Evolutionary conservation across 2,888 invertebrate genomes (phyloP), one percentile per base, ranked within the genome.

Genomic region (Melanchra persicariae): DNA sequence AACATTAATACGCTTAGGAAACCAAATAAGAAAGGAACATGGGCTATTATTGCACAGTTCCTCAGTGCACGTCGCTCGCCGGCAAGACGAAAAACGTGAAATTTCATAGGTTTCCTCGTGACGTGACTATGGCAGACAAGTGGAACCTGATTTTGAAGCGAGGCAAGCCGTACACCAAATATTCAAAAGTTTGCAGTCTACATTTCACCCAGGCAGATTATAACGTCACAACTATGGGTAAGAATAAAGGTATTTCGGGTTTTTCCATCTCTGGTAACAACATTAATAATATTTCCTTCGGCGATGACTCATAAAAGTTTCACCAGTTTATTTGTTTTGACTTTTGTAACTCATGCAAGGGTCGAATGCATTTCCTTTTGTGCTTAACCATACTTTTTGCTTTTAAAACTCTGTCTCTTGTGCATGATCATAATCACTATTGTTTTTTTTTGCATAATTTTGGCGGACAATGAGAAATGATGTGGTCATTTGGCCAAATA

Each of bases 41-140:
- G 96, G 95, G 95, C 91, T 96, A 96, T 91, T 96, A 96, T 91
- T 96, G 96, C 86, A 96, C 96, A 19, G 96, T 96, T 81, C 96
- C 96, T 79, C 96, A 95, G 90, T 96, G 96, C 88, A 96, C 96
- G 63, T 96, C 96, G 74, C 92, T 96, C 81, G 96, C 96, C 93
- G 96, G 96, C 91, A 96, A 95, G 90, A 95, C 96, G 88, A 96
- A 96, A 88, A 96, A 96, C 86, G 96, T 96, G 87, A 95, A 95
- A 85, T 96, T 96, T 87, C 96, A 96, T 87, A 93, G 94, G 79
- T 96, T 96, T 84, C 96, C 96, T 24, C 92, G 95, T 80, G 95
- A 96, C 82, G 78, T 62, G 51, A 82, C 84, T 43, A 92, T 96
- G 93, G 95, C 95, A 72, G 91, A 93, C 77, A 94, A 93, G 82